Percentiles rank a stretch among this genome's conserved stretches.
phyloP scores from a whole-genome alignment of 2,113 vertebrate species.

The Channa maculata region DNA sequence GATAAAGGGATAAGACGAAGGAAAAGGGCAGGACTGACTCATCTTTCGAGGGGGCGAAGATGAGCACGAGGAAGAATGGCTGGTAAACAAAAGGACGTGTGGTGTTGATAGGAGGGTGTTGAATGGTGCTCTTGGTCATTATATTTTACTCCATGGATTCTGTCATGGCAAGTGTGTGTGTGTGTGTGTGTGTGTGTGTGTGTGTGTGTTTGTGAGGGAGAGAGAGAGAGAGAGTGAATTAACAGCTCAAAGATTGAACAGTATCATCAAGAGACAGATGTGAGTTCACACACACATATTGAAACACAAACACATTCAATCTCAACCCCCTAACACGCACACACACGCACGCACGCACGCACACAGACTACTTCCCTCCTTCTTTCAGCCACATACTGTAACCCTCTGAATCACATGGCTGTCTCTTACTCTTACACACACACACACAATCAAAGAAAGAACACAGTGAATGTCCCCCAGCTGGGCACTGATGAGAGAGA shows the following conservation, averaged over 20 bases:
- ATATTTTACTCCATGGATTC: conserved; percentile 52
- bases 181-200: conserved; percentile 26
- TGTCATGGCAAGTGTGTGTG: conserved; percentile 22
- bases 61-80: conserved; percentile 41
- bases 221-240: conserved; percentile 23
- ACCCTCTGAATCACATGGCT: not conserved
- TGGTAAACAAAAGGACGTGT: conserved; percentile 55
- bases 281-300: conserved; percentile 55
- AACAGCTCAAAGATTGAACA: conserved; percentile 39
- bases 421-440: conserved; percentile 20
- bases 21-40: conserved; percentile 35
- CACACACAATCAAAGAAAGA: conserved; percentile 59
- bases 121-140: conserved; percentile 50
- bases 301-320: conserved; percentile 42
- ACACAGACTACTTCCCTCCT: not conserved
- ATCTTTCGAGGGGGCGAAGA: conserved; percentile 31
- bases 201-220: conserved; percentile 9
- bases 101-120: conserved; percentile 52
- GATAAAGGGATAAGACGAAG: not conserved
- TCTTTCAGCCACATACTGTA: conserved; percentile 26
- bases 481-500: conserved; percentile 69
- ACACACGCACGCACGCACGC: not conserved
- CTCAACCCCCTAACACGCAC: not conserved
- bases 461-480: conserved; percentile 59
- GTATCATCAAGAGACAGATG: conserved; percentile 53